Base-by-base conservation (phyloP, 1,140 invertebrate species). In the Lysiphlebus fabarum region DNA sequence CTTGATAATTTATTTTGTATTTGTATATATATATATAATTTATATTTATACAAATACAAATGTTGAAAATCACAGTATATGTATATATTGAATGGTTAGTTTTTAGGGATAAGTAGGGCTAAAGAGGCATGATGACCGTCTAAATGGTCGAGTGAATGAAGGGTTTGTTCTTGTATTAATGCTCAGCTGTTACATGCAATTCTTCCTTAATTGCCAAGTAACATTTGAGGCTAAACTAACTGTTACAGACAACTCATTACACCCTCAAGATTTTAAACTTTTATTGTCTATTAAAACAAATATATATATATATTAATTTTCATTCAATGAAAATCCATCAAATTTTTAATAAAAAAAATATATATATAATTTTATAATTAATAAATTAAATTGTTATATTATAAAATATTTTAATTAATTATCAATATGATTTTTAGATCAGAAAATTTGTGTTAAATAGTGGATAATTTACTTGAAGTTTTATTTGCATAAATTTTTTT, bases 171-270 rank as follows among this genome's bases (percentile, higher is more conserved):
- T 73, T 73, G 68, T 75, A 77, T 76, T 77, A 79, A 78, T 75
- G 76, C 72, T 76, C 76, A 76, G 75, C 77, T 79, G 75, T 78
- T 79, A 78, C 75, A 74, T 76, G 77, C 69, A 72, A 78, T 78
- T 79, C 74, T 67, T 56, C 58, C 66, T 71, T 78, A 78, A 79
- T 79, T 77, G 74, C 72, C 66, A 57, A 26, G 51, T 51, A 67
- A 67, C 70, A 68, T 62, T 55, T 63, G 67, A 62, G 62, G 62
- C 68, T 50, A 64, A 75, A 74, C 58, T 69, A 69, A 59, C 65
- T 68, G 66, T 63, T 66, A 67, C 43, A 45, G 65, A 67, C 69
- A 67, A 64, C 70, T 72, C 56, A 42, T 64, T 61, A 53, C 44
- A 44, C 17, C 40, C 62, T 50, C 53, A 64, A 60, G 62, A 64